Percentiles rank a stretch among this genome's conserved stretches.
phyloP scores from a whole-genome alignment of 92 coral and sea anemone genomes.

The Zoanthus sociatus region DNA sequence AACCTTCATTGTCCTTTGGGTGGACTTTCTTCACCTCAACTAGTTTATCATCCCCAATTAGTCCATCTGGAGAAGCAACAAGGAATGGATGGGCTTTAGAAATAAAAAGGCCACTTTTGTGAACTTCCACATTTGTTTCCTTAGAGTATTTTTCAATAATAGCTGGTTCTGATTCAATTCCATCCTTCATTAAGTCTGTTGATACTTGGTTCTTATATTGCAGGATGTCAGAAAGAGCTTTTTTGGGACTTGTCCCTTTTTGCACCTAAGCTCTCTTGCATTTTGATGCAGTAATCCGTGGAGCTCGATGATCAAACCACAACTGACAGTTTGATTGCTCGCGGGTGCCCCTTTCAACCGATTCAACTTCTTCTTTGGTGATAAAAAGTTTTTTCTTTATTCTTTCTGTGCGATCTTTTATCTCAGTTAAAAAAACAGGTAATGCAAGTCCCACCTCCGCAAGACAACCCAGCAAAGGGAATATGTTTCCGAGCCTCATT shows the following conservation, averaged over 20 bases:
- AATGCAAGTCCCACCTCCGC: too few relatives aligned
- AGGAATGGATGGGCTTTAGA: slow-evolving; percentile 61
- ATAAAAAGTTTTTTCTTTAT: slow-evolving; percentile 39
- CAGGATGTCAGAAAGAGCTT: slow-evolving; percentile 58
- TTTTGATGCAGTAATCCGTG: slow-evolving; percentile 54
- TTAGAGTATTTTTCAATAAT: slow-evolving; percentile 49
- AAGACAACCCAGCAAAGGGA: too few relatives aligned
- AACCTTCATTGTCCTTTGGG: slow-evolving; percentile 44
- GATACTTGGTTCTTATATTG: slow-evolving; percentile 40
- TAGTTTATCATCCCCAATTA: slow-evolving; percentile 46
- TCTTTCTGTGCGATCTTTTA: slow-evolving; percentile 45
- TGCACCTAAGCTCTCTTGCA: slow-evolving; percentile 33
- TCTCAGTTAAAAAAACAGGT: slow-evolving; percentile 41
- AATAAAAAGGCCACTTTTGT: slow-evolving; percentile 66
- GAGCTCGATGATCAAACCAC: slow-evolving; percentile 44
- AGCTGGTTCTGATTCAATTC: slow-evolving; percentile 54
- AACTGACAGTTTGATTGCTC: slow-evolving; percentile 30
- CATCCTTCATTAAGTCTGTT: slow-evolving; percentile 54
- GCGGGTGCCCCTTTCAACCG: slow-evolving; percentile 12
- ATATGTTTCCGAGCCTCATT: too few relatives aligned
- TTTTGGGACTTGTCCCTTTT: slow-evolving; percentile 56
- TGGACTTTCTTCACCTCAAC: slow-evolving; percentile 63
- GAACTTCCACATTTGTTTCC: slow-evolving; percentile 43
- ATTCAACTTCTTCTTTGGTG: not conserved
- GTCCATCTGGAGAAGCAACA: slow-evolving; percentile 73